phyloP scores from a whole-genome alignment of 1,140 invertebrate species.

The Ptiloglossa arizonensis region DNA sequence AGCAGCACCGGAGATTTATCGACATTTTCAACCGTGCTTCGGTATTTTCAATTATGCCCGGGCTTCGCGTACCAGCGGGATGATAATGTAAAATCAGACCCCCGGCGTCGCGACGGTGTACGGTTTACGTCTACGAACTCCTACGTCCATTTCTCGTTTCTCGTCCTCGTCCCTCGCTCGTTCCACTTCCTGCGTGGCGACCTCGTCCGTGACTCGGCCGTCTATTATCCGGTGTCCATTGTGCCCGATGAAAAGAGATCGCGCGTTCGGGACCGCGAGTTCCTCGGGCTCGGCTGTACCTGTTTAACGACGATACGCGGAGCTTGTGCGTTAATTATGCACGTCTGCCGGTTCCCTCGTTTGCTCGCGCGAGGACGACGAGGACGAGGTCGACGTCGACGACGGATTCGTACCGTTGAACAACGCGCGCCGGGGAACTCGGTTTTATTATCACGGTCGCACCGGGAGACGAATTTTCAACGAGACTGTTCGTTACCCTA shows the following conservation, averaged over 20 bases:
- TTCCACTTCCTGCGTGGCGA: not conserved
- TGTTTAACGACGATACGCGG: slow-evolving; percentile 35
- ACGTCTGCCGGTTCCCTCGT: slow-evolving; percentile 11
- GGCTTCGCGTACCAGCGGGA: slow-evolving; percentile 4
- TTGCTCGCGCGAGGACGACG: not conserved
- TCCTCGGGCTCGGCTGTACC: not conserved
- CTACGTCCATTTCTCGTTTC: not conserved
- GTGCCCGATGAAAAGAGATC: slow-evolving; percentile 41
- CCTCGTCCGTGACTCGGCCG: slow-evolving; percentile 20
- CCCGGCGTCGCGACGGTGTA: not conserved
- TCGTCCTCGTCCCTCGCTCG: not conserved
- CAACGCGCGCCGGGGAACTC: not conserved
- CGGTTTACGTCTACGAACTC: slow-evolving; percentile 12
- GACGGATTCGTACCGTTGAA: slow-evolving; percentile 23
- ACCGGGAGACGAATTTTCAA: slow-evolving; percentile 5
- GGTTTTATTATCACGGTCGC: not conserved
- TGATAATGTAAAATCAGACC: slow-evolving; percentile 44
- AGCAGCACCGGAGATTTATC: slow-evolving; percentile 53
- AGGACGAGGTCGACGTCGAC: no score
- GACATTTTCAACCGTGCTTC: slow-evolving; percentile 59
- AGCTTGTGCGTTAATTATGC: slow-evolving; percentile 39
- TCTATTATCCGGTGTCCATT: slow-evolving; percentile 47
- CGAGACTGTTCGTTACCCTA: slow-evolving; percentile 6
- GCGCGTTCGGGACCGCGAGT: slow-evolving; percentile 25
- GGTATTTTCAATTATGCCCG: slow-evolving; percentile 60